Percentiles rank a stretch among this genome's conserved stretches.
Conservation (phyloP, 2,797 vertebrate genomes). For the Hafferia zeledoni region DNA sequence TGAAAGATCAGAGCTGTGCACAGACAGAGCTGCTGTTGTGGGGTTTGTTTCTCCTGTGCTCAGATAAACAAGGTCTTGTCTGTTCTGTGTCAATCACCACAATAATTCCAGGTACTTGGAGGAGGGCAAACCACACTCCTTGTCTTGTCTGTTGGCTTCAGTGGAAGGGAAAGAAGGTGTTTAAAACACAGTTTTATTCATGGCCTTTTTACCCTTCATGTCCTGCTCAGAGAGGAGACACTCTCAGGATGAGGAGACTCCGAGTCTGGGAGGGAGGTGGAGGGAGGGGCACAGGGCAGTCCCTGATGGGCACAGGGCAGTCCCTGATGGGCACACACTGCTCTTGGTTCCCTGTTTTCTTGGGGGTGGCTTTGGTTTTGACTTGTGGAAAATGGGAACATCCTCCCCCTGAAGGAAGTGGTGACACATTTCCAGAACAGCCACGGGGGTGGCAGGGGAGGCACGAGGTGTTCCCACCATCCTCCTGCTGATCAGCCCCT, state of each 20-base stretch:
- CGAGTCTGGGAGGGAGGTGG: neutral
- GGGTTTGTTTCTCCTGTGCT: neutral
- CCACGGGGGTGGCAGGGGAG: neutral
- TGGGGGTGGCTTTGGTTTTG: neutral
- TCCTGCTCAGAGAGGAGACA: neutral
- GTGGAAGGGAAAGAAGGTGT: neutral
- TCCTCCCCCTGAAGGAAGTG: neutral
- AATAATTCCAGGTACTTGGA: neutral
- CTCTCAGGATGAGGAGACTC: neutral
- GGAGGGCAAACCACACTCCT: neutral
- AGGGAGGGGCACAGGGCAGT: neutral
- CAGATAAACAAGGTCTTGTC: neutral
- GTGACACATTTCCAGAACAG: neutral
- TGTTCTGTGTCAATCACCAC: neutral
- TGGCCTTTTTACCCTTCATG: fast-evolving
- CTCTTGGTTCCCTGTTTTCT: neutral
- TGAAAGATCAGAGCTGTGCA: neutral
- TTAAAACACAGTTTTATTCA: neutral
- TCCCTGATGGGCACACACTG: neutral
- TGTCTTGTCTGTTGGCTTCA: neutral
- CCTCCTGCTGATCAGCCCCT: neutral
- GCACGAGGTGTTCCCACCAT: neutral
- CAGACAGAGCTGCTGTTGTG: neutral
- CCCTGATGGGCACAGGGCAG: neutral
- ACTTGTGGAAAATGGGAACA: neutral